Evolutionary conservation across 2,113 vertebrate species (phyloP).

Genomic region (Peromyscus maniculatus): DNA sequence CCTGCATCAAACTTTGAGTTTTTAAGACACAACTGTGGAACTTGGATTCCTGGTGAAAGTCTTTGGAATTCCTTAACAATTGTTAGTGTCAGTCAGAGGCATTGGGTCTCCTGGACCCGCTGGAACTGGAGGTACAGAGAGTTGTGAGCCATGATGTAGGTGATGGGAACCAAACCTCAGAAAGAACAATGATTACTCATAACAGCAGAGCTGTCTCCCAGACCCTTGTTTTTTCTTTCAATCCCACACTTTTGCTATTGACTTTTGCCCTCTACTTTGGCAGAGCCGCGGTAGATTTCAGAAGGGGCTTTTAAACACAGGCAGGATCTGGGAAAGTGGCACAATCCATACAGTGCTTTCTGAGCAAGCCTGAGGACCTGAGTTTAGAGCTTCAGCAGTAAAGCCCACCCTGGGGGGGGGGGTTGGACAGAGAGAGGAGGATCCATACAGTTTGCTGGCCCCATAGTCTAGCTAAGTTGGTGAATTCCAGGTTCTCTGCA

Average conservation of each 20-base stretch:
- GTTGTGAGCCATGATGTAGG: background rate
- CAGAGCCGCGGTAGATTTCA: background rate
- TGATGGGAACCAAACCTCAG: background rate
- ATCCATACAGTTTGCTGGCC: background rate
- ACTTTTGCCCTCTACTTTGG: background rate
- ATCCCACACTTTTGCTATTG: background rate
- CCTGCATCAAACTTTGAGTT: background rate
- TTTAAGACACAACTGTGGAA: constrained; percentile 3
- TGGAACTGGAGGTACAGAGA: background rate
- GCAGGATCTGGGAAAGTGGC: too few species aligned
- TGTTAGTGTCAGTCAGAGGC: background rate
- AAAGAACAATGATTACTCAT: background rate
- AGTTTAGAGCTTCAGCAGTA: background rate
- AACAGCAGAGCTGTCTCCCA: background rate
- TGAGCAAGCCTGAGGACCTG: background rate
- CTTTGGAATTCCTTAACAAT: background rate
- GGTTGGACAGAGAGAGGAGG: background rate
- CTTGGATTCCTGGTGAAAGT: background rate
- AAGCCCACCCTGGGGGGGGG: background rate
- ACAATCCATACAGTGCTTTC: background rate
- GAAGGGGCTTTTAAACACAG: background rate
- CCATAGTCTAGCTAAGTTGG: background rate
- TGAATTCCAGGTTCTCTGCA: background rate
- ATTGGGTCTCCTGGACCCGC: background rate
- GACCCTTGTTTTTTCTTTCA: background rate